These are phyloP conservation scores for Marasmarcha lunaedactyla DNA, from an alignment of 2,888 invertebrate species.

Conservation along the genomic window DNA sequence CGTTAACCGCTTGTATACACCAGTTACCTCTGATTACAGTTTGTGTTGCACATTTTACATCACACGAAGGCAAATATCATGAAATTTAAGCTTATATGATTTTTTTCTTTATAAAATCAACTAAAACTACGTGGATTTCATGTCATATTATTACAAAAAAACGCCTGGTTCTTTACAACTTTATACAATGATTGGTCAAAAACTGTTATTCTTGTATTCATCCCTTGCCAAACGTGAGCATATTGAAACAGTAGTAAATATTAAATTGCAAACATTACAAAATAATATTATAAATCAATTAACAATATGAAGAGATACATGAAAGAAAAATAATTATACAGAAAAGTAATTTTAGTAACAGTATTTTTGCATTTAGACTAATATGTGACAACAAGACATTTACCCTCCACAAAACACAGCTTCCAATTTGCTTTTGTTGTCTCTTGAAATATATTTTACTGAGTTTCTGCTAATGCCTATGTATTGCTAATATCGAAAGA, in stretches of 20 bases:
- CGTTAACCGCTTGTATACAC: conserved; percentile 22
- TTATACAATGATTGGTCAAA: conserved; percentile 41
- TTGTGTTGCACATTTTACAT: conserved; percentile 18
- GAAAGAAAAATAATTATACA: no score
- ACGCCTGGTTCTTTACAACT: conserved; percentile 41
- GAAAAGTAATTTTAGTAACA: no score
- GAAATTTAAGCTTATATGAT: conserved; percentile 32
- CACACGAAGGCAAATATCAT: conserved; percentile 21
- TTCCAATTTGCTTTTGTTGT: no score
- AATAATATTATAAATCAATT: no score
- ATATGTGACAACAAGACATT: no score
- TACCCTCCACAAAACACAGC: no score
- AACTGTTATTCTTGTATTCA: conserved; percentile 14
- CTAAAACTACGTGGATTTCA: conserved; percentile 35
- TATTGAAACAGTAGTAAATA: conserved; percentile 2
- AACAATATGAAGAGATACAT: no score
- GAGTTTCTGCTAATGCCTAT: no score
- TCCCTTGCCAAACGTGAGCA: conserved; percentile 4
- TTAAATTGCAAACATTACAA: background rate
- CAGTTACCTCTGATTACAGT: conserved; percentile 19
- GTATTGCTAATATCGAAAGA: no score
- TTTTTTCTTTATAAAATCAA: conserved; percentile 32
- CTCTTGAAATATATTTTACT: no score
- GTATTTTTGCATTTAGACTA: no score
- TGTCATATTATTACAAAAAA: conserved; percentile 34